These are phyloP conservation scores for Ascidia mentula DNA, from an alignment of 23 tunicate species.

Conservation along the genomic window DNA sequence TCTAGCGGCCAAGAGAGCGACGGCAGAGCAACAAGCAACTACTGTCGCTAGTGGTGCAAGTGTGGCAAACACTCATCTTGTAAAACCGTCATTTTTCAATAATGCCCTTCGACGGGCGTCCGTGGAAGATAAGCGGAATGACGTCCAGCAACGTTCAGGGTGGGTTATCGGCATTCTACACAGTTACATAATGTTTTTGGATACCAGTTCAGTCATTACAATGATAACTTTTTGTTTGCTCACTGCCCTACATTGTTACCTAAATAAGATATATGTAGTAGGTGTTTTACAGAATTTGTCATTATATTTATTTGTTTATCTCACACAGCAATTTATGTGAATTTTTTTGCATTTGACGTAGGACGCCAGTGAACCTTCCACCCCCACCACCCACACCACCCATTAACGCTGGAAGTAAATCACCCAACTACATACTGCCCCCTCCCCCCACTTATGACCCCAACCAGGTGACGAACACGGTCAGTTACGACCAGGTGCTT, in stretches of 20 bases:
- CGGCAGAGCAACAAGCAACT: slow-evolving; percentile 25
- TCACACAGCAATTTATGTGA: too few species aligned
- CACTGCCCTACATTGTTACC: too few species aligned
- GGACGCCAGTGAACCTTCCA: slow-evolving; percentile 17
- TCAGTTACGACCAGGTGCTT: slow-evolving; percentile 29
- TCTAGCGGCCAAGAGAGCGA: slow-evolving; percentile 77
- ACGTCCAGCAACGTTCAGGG: background rate
- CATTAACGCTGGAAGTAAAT: slow-evolving; percentile 9
- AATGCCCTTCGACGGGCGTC: slow-evolving; percentile 1
- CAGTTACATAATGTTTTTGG: too few species aligned
- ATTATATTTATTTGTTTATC: too few species aligned
- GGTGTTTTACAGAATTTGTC: too few species aligned
- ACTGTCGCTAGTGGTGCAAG: background rate
- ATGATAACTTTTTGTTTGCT: too few species aligned
- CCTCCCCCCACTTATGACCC: slow-evolving; percentile 54
- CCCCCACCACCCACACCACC: slow-evolving; percentile 75
- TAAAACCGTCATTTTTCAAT: background rate
- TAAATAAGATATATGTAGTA: too few species aligned
- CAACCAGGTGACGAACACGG: background rate
- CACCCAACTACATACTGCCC: slow-evolving; percentile 41
- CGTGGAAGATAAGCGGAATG: background rate
- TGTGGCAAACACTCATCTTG: background rate
- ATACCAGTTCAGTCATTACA: too few species aligned
- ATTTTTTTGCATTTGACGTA: too few species aligned
- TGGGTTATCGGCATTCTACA: too few species aligned